These are phyloP conservation scores for Labrus mixtus DNA, from an alignment of 2,113 vertebrate species.

Conservation along the genomic window DNA sequence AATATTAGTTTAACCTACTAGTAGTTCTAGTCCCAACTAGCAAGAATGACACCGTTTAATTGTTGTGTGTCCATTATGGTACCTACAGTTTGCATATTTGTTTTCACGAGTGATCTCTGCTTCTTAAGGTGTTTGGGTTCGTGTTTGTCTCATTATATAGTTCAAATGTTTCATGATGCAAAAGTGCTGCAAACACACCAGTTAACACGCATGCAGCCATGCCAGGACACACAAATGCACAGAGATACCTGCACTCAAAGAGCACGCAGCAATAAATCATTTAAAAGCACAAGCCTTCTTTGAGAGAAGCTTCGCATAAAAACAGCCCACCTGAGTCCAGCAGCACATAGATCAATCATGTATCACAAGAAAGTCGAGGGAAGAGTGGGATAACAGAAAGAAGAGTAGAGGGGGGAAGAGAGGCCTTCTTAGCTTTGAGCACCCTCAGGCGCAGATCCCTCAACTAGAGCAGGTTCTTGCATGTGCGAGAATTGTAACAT, in stretches of 20 bases:
- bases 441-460: conserved; percentile 44
- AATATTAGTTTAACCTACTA: too few species aligned
- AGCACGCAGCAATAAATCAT: conserved; percentile 76
- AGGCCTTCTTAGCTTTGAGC: conserved; percentile 43
- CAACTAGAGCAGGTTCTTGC: conserved; percentile 32
- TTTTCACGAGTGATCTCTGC: background rate
- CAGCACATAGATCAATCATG: conserved; percentile 78
- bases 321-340: conserved; percentile 77
- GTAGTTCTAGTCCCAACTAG: too few species aligned
- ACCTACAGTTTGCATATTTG: conserved; percentile 25
- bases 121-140: conserved; percentile 10
- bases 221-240: conserved; percentile 34
- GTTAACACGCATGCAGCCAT: conserved; percentile 41
- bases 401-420: conserved; percentile 21
- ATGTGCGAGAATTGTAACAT: conserved; percentile 43
- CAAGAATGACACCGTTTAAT: too few species aligned
- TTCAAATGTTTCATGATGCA: conserved; percentile 50
- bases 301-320: conserved; percentile 70
- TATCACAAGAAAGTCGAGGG: conserved; percentile 68
- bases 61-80: background rate
- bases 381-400: conserved; percentile 64
- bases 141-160: conserved; percentile 23
- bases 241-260: conserved; percentile 54
- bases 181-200: conserved; percentile 48
- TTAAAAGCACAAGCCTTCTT: conserved; percentile 67